Conservation (phyloP, 2,797 vertebrate genomes). For the Sebastes dallii region DNA sequence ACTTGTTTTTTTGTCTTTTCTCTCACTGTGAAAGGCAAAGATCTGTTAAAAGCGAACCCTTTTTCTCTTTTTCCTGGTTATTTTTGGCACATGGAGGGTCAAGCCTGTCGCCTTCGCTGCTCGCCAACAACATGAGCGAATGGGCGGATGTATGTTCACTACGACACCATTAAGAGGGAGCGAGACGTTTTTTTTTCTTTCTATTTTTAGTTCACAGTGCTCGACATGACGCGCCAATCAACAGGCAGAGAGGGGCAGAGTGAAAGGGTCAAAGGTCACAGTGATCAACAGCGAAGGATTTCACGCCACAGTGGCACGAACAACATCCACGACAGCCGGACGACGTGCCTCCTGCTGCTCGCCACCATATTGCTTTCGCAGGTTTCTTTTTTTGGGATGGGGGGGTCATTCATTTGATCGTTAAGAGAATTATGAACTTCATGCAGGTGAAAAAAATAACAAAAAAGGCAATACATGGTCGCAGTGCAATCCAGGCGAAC, state of each 20-base stretch:
- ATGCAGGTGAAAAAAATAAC: conserved; percentile 32
- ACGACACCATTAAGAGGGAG: conserved; percentile 3
- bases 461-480: conserved; percentile 51
- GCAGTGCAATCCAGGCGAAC: conserved; percentile 29
- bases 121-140: conserved; percentile 5
- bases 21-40: conserved; percentile 56
- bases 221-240: conserved; percentile 33
- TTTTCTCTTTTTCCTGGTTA: conserved; percentile 13
- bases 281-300: conserved; percentile 62
- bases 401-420: conserved; percentile 30
- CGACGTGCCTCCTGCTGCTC: conserved; percentile 6
- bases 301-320: conserved; percentile 16
- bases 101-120: conserved; percentile 5
- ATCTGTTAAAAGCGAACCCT: conserved; percentile 18
- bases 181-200: neutral
- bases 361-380: conserved; percentile 38
- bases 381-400: neutral
- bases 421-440: conserved; percentile 9
- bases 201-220: conserved; percentile 65
- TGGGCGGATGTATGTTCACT: conserved; percentile 10
- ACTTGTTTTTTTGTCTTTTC: conserved; percentile 10
- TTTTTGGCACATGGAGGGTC: conserved; percentile 73
- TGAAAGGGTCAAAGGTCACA: conserved; percentile 68
- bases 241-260: conserved; percentile 37
- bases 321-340: conserved; percentile 14